These are phyloP conservation scores for Sphaeramia orbicularis DNA, from an alignment of 2,797 vertebrate genomes.

Conservation along the genomic window DNA sequence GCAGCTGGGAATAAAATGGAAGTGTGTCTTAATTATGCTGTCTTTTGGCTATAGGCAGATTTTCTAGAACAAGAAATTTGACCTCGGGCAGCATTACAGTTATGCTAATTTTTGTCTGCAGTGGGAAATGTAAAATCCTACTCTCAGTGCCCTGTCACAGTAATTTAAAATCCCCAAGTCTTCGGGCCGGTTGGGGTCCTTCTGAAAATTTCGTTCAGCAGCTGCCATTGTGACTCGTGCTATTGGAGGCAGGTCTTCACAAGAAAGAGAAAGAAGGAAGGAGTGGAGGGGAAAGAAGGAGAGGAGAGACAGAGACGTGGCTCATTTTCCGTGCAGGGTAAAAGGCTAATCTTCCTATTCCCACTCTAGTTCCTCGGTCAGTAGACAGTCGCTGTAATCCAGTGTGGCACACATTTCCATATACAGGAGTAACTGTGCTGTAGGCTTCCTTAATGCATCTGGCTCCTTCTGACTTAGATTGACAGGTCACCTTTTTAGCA, in stretches of 20 bases:
- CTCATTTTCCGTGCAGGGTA: slow-evolving; percentile 53
- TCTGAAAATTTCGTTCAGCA: slow-evolving; percentile 41
- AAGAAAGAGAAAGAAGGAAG: slow-evolving; percentile 3
- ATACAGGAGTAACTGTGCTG: slow-evolving; percentile 18
- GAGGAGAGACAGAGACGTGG: slow-evolving; percentile 31
- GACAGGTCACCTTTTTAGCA: slow-evolving; percentile 18
- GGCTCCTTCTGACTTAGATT: slow-evolving; percentile 33
- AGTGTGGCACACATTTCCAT: slow-evolving; percentile 54
- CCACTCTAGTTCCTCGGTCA: slow-evolving; percentile 44
- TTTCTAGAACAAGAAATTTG: slow-evolving; percentile 69
- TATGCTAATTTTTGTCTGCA: slow-evolving; percentile 68
- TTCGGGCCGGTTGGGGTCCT: slow-evolving; percentile 42
- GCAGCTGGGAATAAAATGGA: slow-evolving; percentile 53
- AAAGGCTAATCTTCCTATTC: slow-evolving; percentile 68
- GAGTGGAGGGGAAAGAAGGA: slow-evolving; percentile 8
- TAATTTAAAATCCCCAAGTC: slow-evolving; percentile 51
- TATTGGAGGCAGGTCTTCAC: slow-evolving; percentile 34
- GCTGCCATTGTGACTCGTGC: slow-evolving; percentile 37
- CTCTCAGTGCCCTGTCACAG: slow-evolving; percentile 61
- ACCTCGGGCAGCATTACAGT: slow-evolving; percentile 73
- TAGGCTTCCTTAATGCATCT: slow-evolving; percentile 32
- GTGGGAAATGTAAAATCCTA: slow-evolving; percentile 59
- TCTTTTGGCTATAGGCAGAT: slow-evolving; percentile 60
- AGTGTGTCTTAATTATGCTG: slow-evolving; percentile 66
- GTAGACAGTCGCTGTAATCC: slow-evolving; percentile 55